A percentile compares a stretch with the other conserved stretches of the same genome.
Conservation (phyloP, 2,113 vertebrate species). For the Columba janthina region DNA sequence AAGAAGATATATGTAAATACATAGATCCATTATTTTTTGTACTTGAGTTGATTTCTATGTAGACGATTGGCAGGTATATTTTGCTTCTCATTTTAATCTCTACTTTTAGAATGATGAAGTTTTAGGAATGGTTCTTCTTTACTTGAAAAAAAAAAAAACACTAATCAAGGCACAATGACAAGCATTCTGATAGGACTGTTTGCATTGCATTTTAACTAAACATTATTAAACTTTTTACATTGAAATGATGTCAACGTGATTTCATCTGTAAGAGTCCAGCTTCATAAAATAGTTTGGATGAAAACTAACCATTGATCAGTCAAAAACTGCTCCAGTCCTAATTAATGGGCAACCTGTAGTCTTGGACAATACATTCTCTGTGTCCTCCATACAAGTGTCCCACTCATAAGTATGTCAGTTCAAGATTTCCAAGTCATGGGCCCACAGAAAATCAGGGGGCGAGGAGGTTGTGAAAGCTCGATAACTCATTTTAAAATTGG, state of each 20-base stretch:
- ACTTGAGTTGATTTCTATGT: neutral
- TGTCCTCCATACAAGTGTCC: too few relatives aligned
- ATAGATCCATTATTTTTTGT: neutral
- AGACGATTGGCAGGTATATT: neutral
- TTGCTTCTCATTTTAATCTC: slow-evolving; percentile 11
- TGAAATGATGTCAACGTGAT: neutral
- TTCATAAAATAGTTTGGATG: slow-evolving; percentile 1
- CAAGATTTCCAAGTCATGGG: neutral
- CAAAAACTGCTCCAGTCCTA: neutral
- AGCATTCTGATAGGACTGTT: slow-evolving; percentile 12
- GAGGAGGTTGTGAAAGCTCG: neutral
- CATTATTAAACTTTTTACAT: slow-evolving; percentile 13
- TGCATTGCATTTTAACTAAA: slow-evolving; percentile 41
- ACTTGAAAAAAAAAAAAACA: neutral
- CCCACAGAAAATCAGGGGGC: neutral
- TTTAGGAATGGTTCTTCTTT: slow-evolving; percentile 47
- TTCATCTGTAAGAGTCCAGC: neutral
- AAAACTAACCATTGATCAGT: slow-evolving; percentile 10
- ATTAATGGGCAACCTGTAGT: neutral
- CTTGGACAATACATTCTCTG: neutral
- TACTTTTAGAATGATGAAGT: slow-evolving; percentile 5
- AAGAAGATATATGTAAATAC: neutral
- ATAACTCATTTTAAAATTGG: neutral
- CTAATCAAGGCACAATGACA: slow-evolving; percentile 11
- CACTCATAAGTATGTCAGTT: neutral